Evolutionary conservation across 2,888 invertebrate species (phyloP), one percentile per base, ranked within the genome.

Genomic region (Xanthorhoe spadicearia): DNA sequence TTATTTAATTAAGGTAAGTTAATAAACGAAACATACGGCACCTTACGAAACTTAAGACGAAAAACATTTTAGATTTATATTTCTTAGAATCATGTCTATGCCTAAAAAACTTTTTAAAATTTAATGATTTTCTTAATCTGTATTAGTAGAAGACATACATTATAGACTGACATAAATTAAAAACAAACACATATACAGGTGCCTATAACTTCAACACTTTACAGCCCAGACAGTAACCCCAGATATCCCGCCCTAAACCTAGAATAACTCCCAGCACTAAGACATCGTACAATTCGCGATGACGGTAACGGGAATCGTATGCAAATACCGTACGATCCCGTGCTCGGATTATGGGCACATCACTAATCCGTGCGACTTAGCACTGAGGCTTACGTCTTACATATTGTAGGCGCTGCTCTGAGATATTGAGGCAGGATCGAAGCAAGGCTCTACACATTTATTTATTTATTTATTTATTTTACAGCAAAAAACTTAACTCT

Each of bases 301-400:
- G 90, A 91, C 89, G 81, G 83, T 90, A 90, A 92, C 90, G 86
- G 85, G 82, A 73, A 85, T 85, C 81, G 83, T 86, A 92, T 92
- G 92, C 90, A 90, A 91, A 92, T 92, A 69, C 61, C 74, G 76
- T 66, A 58, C 66, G 57, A 81, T 84, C 83, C 88, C 84, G 77
- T 80, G 79, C 79, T 78, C 63, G 76, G 77, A 74, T 77, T 77
- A 77, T 64, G 46, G 56, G 70, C 71, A 73, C 74, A 64, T 73
- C 73, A 72, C 73, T 75, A 78, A 77, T 70, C 73, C 70, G 38
- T 54, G 68, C 68, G 72, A 74, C 74, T 77, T 76, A 76, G 68
- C 71, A 66, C 73, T 64, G 66, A 65, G 72, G 74, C 74, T 75
- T 74, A 68, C 68, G 71, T 56, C 69, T 74, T 75, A 78, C 76